phyloP scores from a whole-genome alignment of 2,113 vertebrate species.

The Pseudopipra pipra region DNA sequence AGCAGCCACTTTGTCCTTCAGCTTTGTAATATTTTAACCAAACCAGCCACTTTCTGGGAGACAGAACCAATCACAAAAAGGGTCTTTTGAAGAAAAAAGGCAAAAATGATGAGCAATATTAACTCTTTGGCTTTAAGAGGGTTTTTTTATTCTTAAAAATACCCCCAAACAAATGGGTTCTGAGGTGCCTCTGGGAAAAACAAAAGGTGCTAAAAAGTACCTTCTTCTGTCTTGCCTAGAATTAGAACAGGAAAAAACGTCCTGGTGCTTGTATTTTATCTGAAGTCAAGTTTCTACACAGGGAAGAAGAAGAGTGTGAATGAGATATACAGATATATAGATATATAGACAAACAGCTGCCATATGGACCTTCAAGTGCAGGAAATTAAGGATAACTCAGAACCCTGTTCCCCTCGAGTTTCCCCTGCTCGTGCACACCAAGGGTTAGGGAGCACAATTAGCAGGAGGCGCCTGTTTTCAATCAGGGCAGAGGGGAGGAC shows the following conservation, averaged over 20 bases:
- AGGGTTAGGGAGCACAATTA: not conserved
- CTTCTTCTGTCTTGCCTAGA: not conserved
- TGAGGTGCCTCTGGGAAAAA: not conserved
- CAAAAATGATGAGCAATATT: not conserved
- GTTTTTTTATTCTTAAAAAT: not conserved
- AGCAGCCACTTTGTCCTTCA: not conserved
- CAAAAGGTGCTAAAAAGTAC: not conserved
- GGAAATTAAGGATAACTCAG: conserved; percentile 17
- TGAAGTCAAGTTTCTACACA: not conserved
- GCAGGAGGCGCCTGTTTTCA: conserved; percentile 28
- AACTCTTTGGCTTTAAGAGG: not conserved
- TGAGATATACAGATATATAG: not conserved
- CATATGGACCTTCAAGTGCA: not conserved
- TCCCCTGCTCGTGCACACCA: not conserved
- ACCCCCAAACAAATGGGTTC: not conserved
- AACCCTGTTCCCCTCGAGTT: conserved; percentile 1
- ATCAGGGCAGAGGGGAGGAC: conserved; percentile 26
- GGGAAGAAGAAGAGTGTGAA: not conserved
- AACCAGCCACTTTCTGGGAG: not conserved
- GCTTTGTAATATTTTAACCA: not conserved
- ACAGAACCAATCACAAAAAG: not conserved
- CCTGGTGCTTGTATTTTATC: not conserved
- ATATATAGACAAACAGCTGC: not conserved
- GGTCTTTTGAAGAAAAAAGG: not conserved
- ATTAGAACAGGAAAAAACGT: not conserved